Evolutionary conservation across 2,888 invertebrate genomes (phyloP), one percentile per base, ranked within the genome.

Genomic region (Meiosimyza platycephala): DNA sequence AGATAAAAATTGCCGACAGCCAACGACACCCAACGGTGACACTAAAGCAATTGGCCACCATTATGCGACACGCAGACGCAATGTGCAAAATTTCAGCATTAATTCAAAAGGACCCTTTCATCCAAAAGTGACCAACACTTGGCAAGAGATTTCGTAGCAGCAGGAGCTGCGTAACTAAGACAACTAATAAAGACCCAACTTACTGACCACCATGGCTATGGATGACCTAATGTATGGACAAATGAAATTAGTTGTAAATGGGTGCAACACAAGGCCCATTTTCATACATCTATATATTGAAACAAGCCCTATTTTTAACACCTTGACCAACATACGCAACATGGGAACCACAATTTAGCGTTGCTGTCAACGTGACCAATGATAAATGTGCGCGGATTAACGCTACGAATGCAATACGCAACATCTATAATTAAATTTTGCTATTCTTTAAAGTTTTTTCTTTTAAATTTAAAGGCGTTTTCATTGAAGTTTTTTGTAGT

Each of bases 21-120:
- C 12, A 22, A 54, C 50, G 52, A 28, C 16, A 48, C 40, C 59
- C 47, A 15, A 22, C 40, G 16, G 57, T 48, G 60, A 59, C 62
- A 28, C 51, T 40, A n/a, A 71, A 66, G 70, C 73, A 66, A 57
- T 62, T 68, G 59, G 51, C 60, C n/a, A 54, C 63, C 65, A 75
- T 74, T 77, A 60, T 74, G 60, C 65, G 75, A 76, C 75, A 78
- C 76, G 74, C 74, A 67, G 73, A 67, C 57, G 59, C 69, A 76
- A 72, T 75, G 71, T 64, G 74, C 73, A 71, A 65, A 65, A 69
- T 33, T 6, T 5, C 52, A 33, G 50, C 50, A 67, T 51, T 57
- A 50, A 72, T 65, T 57, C 51, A 55, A 73, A 68, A 64, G 68
- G 74, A 55, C 55, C 70, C 68, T 57, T 68, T 13, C 48, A 66